phyloP scores from a whole-genome alignment of 2,113 vertebrate genomes.

The Rousettus leschenaultii region DNA sequence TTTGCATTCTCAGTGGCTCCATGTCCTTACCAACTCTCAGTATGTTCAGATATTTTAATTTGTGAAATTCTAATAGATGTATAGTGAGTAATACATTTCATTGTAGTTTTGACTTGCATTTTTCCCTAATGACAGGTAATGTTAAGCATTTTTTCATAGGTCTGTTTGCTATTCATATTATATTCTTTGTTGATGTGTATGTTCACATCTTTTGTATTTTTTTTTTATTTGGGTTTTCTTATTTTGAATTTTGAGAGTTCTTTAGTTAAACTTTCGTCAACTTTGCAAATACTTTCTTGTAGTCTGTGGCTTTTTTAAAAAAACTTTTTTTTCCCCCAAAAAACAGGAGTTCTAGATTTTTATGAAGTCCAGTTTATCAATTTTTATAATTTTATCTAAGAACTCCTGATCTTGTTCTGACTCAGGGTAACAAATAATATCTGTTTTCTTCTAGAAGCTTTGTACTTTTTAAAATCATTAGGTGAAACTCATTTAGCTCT shows the following conservation, averaged over 20 bases:
- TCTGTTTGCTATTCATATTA: background rate
- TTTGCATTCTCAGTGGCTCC: background rate
- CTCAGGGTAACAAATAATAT: background rate
- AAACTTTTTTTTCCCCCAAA: background rate
- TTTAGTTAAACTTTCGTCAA: background rate
- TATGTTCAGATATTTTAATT: constrained; percentile 1
- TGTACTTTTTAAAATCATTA: background rate
- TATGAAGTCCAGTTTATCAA: background rate
- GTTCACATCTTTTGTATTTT: background rate
- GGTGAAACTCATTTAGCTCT: background rate
- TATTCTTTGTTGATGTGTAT: background rate
- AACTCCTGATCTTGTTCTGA: background rate
- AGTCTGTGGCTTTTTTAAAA: background rate
- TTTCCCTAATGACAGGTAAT: background rate
- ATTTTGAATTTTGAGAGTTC: background rate
- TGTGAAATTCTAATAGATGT: background rate
- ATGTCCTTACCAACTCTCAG: background rate
- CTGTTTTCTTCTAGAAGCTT: background rate
- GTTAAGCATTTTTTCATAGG: background rate
- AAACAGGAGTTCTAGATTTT: background rate
- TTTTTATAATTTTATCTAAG: background rate
- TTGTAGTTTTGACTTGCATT: background rate
- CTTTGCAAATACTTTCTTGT: background rate
- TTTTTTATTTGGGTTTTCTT: background rate
- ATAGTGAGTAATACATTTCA: background rate